phyloP scores from a whole-genome alignment of 1,140 invertebrate species.

The Pogonus chalceus region DNA sequence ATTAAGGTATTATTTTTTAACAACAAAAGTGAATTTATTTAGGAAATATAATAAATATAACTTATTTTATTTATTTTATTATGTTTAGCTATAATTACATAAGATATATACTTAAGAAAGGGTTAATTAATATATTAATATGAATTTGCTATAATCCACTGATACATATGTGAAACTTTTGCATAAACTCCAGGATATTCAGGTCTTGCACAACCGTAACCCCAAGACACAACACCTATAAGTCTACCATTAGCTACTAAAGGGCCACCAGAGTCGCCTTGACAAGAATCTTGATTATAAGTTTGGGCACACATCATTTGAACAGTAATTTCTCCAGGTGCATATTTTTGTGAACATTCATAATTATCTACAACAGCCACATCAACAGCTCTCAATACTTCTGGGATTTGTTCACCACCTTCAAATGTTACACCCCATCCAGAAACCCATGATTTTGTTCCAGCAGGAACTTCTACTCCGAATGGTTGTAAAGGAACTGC shows the following conservation, averaged over 20 bases:
- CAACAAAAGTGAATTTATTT: too few relatives aligned
- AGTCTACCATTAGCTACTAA: slow-evolving; percentile 34
- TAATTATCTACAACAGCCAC: background rate
- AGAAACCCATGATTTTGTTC: background rate
- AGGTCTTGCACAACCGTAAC: slow-evolving; percentile 44
- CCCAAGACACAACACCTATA: slow-evolving; percentile 48
- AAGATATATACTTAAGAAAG: too few relatives aligned
- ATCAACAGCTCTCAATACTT: background rate
- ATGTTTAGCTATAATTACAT: too few relatives aligned
- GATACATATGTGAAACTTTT: slow-evolving; percentile 35
- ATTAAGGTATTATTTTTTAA: too few relatives aligned
- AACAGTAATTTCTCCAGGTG: background rate
- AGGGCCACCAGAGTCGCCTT: slow-evolving; percentile 40
- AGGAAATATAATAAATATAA: too few relatives aligned
- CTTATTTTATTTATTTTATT: too few relatives aligned
- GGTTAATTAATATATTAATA: too few relatives aligned
- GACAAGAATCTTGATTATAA: background rate
- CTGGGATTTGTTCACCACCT: background rate
- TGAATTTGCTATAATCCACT: slow-evolving; percentile 28
- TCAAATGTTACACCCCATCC: background rate
- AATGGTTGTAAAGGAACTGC: background rate
- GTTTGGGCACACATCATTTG: background rate
- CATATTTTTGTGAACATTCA: background rate
- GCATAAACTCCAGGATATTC: slow-evolving; percentile 49
- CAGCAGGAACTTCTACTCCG: background rate